Percentiles rank a stretch among this genome's conserved stretches.
Evolutionary conservation across 2,113 vertebrate genomes (phyloP).

Genomic region (Pseudorectes ferrugineus): DNA sequence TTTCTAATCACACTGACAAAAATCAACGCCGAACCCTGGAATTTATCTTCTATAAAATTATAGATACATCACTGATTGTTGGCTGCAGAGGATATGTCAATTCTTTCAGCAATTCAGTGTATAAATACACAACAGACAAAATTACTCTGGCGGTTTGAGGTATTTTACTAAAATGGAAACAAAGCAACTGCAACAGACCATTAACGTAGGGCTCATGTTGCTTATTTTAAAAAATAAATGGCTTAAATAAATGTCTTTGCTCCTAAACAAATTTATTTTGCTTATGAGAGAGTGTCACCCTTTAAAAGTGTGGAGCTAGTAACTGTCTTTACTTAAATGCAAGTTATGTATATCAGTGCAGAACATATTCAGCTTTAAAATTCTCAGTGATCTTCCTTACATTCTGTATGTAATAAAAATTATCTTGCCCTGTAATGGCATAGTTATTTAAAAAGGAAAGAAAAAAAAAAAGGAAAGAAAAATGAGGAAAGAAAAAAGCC

Average conservation of each 20-base stretch:
- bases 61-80: neutral
- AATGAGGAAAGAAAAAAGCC: conserved; percentile 40
- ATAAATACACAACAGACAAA: conserved; percentile 46
- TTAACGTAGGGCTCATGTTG: conserved; percentile 52
- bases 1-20: neutral
- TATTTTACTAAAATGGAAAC: conserved; percentile 63
- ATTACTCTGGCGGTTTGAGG: conserved; percentile 42
- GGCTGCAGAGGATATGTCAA: neutral
- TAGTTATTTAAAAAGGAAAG: conserved; percentile 27
- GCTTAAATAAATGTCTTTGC: conserved; percentile 31
- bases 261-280: conserved; percentile 54
- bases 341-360: conserved; percentile 57
- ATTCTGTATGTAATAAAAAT: conserved; percentile 43
- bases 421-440: conserved; percentile 22
- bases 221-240: conserved; percentile 64
- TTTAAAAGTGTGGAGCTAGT: conserved; percentile 48
- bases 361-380: conserved; percentile 42
- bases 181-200: conserved; percentile 49
- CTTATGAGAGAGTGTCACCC: conserved; percentile 41
- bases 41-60: conserved; percentile 29
- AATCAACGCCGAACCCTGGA: neutral
- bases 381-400: conserved; percentile 29
- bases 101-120: conserved; percentile 21
- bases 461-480: neutral
- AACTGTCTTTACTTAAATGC: conserved; percentile 56